A percentile compares a stretch with the other conserved stretches of the same genome.
These are phyloP conservation scores for Lagodon rhomboides DNA, from an alignment of 2,797 vertebrate species.

Conservation along the genomic window DNA sequence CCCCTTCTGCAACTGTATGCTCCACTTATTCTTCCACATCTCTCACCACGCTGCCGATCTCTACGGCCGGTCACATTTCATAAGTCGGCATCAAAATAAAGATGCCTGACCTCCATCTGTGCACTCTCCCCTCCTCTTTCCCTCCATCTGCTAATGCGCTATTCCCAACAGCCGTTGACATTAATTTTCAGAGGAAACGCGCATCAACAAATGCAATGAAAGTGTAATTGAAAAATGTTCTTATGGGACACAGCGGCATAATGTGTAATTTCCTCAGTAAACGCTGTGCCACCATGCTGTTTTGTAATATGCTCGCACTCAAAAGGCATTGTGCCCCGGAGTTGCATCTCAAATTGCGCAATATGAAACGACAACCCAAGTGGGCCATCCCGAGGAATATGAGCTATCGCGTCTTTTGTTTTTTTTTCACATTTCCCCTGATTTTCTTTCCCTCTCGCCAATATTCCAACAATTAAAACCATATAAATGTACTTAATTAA, in stretches of 20 bases:
- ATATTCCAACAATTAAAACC: slow-evolving; percentile 71
- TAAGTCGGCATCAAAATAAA: slow-evolving; percentile 44
- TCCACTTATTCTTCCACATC: slow-evolving; percentile 45
- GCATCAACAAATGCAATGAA: slow-evolving; percentile 75
- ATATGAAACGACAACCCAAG: slow-evolving; percentile 64
- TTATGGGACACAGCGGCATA: slow-evolving; percentile 78
- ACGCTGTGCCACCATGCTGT: slow-evolving; percentile 73
- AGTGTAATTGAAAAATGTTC: slow-evolving; percentile 84
- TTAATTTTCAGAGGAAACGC: slow-evolving; percentile 62
- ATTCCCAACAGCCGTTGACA: slow-evolving; percentile 54
- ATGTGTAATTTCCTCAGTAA: slow-evolving; percentile 79
- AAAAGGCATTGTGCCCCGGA: slow-evolving; percentile 63
- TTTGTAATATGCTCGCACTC: slow-evolving; percentile 73
- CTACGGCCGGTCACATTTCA: slow-evolving; percentile 28
- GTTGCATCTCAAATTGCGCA: slow-evolving; percentile 63
- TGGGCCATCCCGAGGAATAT: slow-evolving; percentile 56
- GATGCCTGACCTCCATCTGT: slow-evolving; percentile 54
- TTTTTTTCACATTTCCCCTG: slow-evolving; percentile 36
- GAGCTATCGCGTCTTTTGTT: slow-evolving; percentile 65
- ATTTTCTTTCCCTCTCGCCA: slow-evolving; percentile 49
- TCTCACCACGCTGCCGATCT: slow-evolving; percentile 22
- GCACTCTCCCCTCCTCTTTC: background rate
- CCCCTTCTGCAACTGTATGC: slow-evolving; percentile 23
- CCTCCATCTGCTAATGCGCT: slow-evolving; percentile 42
- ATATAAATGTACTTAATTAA: slow-evolving; percentile 81